A percentile compares a stretch with the other conserved stretches of the same genome.
These are phyloP conservation scores for Jaculus jaculus DNA, from an alignment of 2,113 vertebrate genomes.

Conservation along the genomic window DNA sequence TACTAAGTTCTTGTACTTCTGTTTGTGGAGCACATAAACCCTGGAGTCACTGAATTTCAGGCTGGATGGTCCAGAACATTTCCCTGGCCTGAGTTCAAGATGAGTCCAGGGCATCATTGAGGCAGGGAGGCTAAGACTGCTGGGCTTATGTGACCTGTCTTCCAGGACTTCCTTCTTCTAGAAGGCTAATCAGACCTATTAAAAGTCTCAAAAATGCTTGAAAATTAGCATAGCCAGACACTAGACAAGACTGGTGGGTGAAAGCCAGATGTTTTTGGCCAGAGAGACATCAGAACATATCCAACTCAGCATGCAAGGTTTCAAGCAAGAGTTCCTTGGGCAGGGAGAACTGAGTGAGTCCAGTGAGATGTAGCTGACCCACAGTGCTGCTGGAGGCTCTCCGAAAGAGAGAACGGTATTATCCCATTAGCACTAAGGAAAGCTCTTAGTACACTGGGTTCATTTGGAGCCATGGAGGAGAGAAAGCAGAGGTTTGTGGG, in stretches of 20 bases:
- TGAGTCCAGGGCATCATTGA: background rate
- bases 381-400: background rate
- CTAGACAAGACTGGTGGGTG: slow-evolving; percentile 24
- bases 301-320: background rate
- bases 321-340: background rate
- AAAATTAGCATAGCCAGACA: slow-evolving; percentile 57
- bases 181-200: slow-evolving; percentile 50
- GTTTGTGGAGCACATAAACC: too few relatives aligned
- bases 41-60: background rate
- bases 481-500: background rate
- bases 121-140: background rate
- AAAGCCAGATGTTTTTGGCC: slow-evolving; percentile 31
- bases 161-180: slow-evolving; percentile 47
- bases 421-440: background rate
- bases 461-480: background rate
- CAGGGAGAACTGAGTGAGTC: background rate
- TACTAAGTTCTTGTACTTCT: background rate
- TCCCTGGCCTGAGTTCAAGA: slow-evolving; percentile 9
- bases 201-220: slow-evolving; percentile 47
- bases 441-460: background rate
- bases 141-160: background rate
- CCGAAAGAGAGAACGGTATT: background rate
- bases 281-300: background rate
- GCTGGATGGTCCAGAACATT: background rate
- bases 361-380: accelerated